A percentile compares a stretch with the other conserved stretches of the same genome.
phyloP scores from a whole-genome alignment of 1,140 invertebrate species.

The Diorhabda carinulata region DNA sequence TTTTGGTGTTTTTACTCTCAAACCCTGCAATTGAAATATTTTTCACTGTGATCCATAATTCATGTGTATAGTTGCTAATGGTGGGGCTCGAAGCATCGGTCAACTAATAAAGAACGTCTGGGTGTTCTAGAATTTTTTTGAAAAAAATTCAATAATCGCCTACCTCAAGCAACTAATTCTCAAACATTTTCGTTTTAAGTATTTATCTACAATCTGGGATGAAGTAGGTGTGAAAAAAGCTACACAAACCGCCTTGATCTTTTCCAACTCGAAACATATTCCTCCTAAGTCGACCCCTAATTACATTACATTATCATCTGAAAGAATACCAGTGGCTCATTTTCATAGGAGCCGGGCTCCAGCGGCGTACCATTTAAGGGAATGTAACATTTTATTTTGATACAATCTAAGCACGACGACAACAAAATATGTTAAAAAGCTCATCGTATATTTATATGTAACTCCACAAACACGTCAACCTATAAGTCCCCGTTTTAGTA shows the following conservation, averaged over 20 bases:
- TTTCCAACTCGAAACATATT: constrained; percentile 6
- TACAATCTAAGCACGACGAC: neutral
- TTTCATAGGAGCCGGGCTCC: constrained; percentile 3
- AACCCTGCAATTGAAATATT: no score
- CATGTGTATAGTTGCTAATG: no score
- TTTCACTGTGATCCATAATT: no score
- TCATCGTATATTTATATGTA: neutral
- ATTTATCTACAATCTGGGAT: constrained; percentile 13
- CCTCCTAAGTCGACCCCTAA: constrained; percentile 12
- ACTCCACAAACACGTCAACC: neutral
- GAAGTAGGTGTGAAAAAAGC: constrained; percentile 16
- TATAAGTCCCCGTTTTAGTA: neutral
- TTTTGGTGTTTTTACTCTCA: no score
- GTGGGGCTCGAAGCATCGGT: neutral
- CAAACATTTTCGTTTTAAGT: constrained; percentile 1
- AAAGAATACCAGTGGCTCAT: constrained; percentile 16
- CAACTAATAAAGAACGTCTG: neutral
- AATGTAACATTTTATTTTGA: neutral
- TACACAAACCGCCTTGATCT: constrained; percentile 15
- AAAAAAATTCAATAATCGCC: constrained; percentile 1
- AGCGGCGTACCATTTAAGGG: neutral
- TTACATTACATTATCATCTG: constrained; percentile 11
- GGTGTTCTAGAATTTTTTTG: neutral
- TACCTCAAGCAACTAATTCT: constrained; percentile 8
- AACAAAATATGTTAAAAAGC: neutral